Conservation (phyloP, 1,140 invertebrate species). For the Bombus sibiricus region DNA sequence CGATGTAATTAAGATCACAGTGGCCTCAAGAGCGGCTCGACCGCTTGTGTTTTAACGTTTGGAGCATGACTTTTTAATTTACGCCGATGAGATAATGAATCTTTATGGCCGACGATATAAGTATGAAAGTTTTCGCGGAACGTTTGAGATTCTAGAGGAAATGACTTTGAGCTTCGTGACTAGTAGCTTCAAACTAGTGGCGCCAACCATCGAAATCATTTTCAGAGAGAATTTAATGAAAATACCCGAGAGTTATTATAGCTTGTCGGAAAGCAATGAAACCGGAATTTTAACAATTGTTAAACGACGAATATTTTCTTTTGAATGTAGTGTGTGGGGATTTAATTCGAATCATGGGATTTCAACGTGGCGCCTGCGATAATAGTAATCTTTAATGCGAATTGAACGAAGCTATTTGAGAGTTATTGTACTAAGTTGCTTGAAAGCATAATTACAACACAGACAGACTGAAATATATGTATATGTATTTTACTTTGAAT, state of each 20-base stretch:
- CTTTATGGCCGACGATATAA: background rate
- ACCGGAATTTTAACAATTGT: background rate
- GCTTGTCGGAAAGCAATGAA: background rate
- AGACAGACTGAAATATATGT: accelerated
- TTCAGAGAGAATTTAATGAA: background rate
- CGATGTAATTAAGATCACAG: slow-evolving; percentile 35
- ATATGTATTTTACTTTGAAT: no score
- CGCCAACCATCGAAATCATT: no score
- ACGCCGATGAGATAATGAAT: slow-evolving; percentile 18
- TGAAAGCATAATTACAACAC: background rate
- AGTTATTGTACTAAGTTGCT: background rate
- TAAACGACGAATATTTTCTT: background rate
- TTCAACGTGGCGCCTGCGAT: no score
- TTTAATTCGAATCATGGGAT: no score
- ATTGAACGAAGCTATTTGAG: no score
- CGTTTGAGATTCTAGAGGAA: background rate
- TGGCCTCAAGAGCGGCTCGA: background rate
- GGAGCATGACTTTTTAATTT: slow-evolving; percentile 41
- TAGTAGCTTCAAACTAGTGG: background rate
- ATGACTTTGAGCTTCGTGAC: background rate
- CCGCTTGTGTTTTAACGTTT: background rate
- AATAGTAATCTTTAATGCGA: no score
- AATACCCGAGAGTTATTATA: background rate
- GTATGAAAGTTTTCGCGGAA: background rate
- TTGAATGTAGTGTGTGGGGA: background rate